These are phyloP conservation scores for Eupelmus urozonus DNA, from an alignment of 2,888 invertebrate species.

Conservation along the genomic window DNA sequence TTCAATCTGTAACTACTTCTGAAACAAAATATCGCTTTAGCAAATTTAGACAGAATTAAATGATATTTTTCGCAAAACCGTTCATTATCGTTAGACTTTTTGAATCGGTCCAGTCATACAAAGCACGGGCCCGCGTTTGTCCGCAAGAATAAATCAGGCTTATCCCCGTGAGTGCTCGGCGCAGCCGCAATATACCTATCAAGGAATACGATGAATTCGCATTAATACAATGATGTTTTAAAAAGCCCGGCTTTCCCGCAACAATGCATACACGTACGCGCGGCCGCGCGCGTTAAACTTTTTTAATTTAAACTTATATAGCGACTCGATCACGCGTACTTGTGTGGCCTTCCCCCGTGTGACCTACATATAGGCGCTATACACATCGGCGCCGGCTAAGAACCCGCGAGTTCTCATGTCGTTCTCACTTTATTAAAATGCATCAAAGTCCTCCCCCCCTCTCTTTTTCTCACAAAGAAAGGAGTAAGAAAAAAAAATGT, in stretches of 20 bases:
- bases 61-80: too few relatives aligned
- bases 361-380: conserved; percentile 51
- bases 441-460: conserved; percentile 22
- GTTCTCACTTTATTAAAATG: conserved; percentile 43
- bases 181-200: too few relatives aligned
- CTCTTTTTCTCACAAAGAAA: background rate
- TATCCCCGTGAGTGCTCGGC: too few relatives aligned
- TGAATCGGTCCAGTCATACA: too few relatives aligned
- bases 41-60: too few relatives aligned
- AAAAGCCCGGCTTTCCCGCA: conserved; percentile 8
- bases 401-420: conserved; percentile 25
- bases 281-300: conserved; percentile 40
- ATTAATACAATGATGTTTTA: conserved; percentile 30
- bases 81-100: too few relatives aligned
- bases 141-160: too few relatives aligned
- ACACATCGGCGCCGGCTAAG: conserved; percentile 14
- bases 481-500: conserved; percentile 3
- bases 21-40: too few relatives aligned
- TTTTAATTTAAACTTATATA: conserved; percentile 56
- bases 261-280: background rate
- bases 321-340: conserved; percentile 19
- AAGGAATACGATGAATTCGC: background rate
- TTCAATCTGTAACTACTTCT: background rate
- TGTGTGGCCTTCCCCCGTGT: conserved; percentile 39
- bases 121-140: too few relatives aligned